Base-by-base conservation (phyloP, 2,888 invertebrate species). In the Mycalesis mineus region DNA sequence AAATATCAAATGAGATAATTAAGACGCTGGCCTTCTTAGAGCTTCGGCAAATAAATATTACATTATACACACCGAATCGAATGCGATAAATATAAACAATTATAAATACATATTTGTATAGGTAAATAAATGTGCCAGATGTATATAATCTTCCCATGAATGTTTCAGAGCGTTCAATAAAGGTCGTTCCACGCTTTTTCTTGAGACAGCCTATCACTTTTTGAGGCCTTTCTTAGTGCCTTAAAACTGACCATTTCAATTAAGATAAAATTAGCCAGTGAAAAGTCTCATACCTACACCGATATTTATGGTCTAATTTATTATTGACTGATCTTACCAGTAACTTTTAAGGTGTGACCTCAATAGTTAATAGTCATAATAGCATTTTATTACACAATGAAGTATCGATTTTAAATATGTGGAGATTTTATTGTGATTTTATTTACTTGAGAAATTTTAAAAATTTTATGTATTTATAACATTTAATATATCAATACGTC, bases 161-260 rank as follows among this genome's bases (percentile, higher is more conserved):
- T n/a, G n/a, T n/a, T n/a, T n/a, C n/a, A 33, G 33, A 9, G 33
- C 33, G 7, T 9, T 36, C 8, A 6, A 33, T 33, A 9, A 33
- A 4, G n/a, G 11, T 36, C 36, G 1, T 36, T 4, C 11, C 9
- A 36, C 36, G 7, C 36, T 36, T 36, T 36, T 36, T 36, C 4
- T 11, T 11, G 9, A 1, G 9, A 11, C 11, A n/a, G n/a, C 33
- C 11, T 36, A 36, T 28, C 33, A 55, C 41, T 28, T 42, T 55
- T 48, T 36, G 42, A 42, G 50, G 50, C 56, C 47, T 57, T 57
- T 41, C 48, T 9, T 40, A 41, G 57, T 57, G 52, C 45, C 57
- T 57, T 52, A 39, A 14, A 8, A 29, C 13, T 29, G 22, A n/a
- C 11, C 29, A 29, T 33, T 7, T 52, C 11, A 33, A 13, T 52